Evolutionary conservation across 2,797 vertebrate genomes (phyloP).

Genomic region (Dicrostonyx torquatus): DNA sequence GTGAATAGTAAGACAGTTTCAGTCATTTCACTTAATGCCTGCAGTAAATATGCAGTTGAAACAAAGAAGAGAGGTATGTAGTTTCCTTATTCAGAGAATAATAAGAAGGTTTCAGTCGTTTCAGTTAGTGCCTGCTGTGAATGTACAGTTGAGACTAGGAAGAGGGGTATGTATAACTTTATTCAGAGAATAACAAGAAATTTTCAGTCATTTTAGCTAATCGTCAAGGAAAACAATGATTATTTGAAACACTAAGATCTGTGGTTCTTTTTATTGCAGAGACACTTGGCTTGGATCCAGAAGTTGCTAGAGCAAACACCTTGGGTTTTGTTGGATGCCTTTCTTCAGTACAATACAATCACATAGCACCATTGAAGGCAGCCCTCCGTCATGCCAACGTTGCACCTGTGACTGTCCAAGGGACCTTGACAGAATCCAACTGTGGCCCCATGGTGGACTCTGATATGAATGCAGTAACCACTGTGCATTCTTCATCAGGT

Average conservation of each 20-base stretch:
- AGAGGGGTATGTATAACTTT: background rate
- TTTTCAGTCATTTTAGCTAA: background rate
- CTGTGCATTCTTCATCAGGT: slow-evolving; percentile 93
- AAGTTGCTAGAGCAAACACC: slow-evolving; percentile 89
- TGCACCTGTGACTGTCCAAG: slow-evolving; percentile 90
- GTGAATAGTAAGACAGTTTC: background rate
- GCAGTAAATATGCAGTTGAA: background rate
- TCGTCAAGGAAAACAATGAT: background rate
- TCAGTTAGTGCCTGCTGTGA: background rate
- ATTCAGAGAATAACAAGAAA: background rate
- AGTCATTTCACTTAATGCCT: background rate
- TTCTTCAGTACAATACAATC: slow-evolving; percentile 96
- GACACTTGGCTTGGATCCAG: slow-evolving; percentile 87
- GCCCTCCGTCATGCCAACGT: slow-evolving; percentile 91
- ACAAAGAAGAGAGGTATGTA: background rate
- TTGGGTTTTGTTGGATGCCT: slow-evolving; percentile 96
- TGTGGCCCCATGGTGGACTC: slow-evolving; percentile 87
- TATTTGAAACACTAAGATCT: background rate
- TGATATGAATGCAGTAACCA: slow-evolving; percentile 89
- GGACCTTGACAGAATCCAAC: slow-evolving; percentile 90
- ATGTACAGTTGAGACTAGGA: background rate
- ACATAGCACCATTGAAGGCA: slow-evolving; percentile 93
- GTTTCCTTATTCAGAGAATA: background rate
- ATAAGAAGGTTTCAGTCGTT: background rate
- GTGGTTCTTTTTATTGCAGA: slow-evolving; percentile 85